Conservation (phyloP, 2,888 invertebrate species). For the Diploptera punctata region DNA sequence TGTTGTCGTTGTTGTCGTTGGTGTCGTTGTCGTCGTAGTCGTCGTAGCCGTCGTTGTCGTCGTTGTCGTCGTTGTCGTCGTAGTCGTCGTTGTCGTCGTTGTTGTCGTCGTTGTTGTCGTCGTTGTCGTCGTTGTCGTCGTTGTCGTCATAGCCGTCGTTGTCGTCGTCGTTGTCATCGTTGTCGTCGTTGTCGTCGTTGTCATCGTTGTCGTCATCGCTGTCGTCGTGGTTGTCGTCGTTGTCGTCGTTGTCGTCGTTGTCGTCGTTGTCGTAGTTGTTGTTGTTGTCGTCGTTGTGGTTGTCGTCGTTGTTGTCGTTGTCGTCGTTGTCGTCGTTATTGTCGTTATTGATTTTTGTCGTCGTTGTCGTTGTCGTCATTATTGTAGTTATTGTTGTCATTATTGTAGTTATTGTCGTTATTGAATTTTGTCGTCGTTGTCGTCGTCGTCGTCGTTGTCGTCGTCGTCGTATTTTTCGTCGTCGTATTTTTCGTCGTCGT, state of each 20-base stretch:
- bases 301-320: neutral
- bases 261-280: neutral
- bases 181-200: neutral
- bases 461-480: neutral
- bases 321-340: neutral
- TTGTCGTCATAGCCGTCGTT: neutral
- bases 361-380: neutral
- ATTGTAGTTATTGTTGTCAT: neutral
- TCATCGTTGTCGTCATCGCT: neutral
- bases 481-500: neutral
- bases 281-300: neutral
- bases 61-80: no score
- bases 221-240: neutral
- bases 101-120: neutral
- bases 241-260: neutral
- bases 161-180: neutral
- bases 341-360: neutral
- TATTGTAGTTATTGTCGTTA: no score
- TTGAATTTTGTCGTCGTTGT: neutral
- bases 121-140: neutral
- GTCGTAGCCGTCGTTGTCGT: no score
- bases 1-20: no score
- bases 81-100: neutral
- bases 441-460: neutral
- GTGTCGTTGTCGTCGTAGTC: no score